A percentile compares a stretch with the other conserved stretches of the same genome.
Evolutionary conservation across 2,888 invertebrate genomes (phyloP).

Genomic region (Clistopyga incitator): DNA sequence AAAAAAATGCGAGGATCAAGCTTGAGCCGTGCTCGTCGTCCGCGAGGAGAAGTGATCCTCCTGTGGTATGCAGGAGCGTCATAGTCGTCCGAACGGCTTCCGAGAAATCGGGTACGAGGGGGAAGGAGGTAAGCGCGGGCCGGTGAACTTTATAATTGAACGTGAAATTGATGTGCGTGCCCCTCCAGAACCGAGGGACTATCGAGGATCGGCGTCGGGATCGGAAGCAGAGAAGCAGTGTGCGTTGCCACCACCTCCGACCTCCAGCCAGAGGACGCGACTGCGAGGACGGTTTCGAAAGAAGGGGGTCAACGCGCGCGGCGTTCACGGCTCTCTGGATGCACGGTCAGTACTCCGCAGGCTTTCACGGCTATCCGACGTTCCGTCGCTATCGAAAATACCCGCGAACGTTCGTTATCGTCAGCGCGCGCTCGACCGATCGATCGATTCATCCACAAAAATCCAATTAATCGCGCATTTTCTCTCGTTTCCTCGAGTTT

Average conservation of each 20-base stretch:
- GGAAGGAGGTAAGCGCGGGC: conserved; percentile 18
- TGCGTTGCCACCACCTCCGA: conserved; percentile 7
- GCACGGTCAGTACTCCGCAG: conserved; percentile 61
- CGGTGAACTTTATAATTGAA: conserved; percentile 5
- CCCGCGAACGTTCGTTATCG: neutral
- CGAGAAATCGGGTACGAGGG: conserved; percentile 15
- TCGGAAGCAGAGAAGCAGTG: neutral
- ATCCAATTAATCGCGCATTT: neutral
- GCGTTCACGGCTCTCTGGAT: conserved; percentile 47
- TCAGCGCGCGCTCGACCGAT: neutral
- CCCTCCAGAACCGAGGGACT: conserved; percentile 28
- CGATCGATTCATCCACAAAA: neutral
- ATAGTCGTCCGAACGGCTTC: neutral
- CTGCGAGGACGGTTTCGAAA: conserved; percentile 57
- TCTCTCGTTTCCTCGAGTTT: neutral
- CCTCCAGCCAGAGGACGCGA: conserved; percentile 2
- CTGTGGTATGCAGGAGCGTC: neutral
- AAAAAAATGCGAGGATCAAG: conserved; percentile 11
- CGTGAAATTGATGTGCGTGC: conserved; percentile 49
- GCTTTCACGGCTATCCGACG: conserved; percentile 56
- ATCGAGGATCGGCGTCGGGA: neutral
- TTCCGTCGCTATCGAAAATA: conserved; percentile 7
- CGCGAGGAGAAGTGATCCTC: neutral
- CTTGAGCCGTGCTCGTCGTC: neutral
- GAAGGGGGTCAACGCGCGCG: conserved; percentile 70